Percentiles rank a stretch among this genome's conserved stretches.
Conservation (phyloP, 2,797 vertebrate species). For the Cossypha niveicapilla region DNA sequence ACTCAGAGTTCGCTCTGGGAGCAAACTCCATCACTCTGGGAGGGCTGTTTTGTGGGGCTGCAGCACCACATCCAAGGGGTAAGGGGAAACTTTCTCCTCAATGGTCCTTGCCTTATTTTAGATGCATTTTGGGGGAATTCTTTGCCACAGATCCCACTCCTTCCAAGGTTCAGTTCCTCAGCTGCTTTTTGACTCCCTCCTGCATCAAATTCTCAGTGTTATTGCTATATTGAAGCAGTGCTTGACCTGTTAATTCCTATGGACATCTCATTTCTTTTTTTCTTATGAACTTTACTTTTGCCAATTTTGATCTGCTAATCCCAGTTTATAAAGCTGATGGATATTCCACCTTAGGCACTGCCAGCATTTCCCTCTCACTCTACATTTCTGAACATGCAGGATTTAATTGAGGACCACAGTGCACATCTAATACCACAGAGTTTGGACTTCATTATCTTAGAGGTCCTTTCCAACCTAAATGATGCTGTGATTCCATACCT, state of each 20-base stretch:
- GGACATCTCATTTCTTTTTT: background rate
- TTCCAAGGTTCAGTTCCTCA: background rate
- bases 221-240: background rate
- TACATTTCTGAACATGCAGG: background rate
- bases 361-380: background rate
- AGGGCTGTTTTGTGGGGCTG: background rate
- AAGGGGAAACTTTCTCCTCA: background rate
- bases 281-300: background rate
- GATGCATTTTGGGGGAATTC: background rate
- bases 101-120: background rate
- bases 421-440: background rate
- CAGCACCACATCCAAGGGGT: background rate
- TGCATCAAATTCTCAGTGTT: background rate
- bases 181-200: background rate
- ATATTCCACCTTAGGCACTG: background rate
- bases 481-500: background rate
- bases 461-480: background rate
- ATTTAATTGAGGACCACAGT: background rate
- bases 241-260: background rate
- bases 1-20: background rate
- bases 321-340: background rate
- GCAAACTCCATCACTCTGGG: background rate
- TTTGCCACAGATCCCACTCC: background rate
- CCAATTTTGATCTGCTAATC: background rate
- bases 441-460: background rate